A percentile compares a stretch with the other conserved stretches of the same genome.
These are phyloP conservation scores for Yasuhikotakia modesta DNA, from an alignment of 2,797 vertebrate species.

Conservation along the genomic window DNA sequence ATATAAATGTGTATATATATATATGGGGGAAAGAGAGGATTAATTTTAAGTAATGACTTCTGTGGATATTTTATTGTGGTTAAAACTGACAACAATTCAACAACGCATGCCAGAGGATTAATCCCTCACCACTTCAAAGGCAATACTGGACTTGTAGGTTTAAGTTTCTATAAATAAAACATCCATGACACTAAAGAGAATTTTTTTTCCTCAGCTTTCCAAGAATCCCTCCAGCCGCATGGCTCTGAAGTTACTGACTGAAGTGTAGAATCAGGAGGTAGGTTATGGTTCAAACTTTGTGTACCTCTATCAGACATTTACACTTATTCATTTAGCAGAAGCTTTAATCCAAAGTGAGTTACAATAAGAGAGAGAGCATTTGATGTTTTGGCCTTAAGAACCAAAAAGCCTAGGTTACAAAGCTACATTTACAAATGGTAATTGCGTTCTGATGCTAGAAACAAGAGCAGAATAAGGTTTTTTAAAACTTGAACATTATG, in stretches of 20 bases:
- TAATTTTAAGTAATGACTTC: slow-evolving; percentile 20
- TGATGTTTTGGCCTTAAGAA: too few species aligned
- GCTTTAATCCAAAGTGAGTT: too few species aligned
- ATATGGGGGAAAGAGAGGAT: neutral
- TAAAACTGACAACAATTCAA: slow-evolving; percentile 17
- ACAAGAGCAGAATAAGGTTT: too few species aligned
- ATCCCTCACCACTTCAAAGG: slow-evolving; percentile 25
- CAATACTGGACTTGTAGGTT: slow-evolving; percentile 27
- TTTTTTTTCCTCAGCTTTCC: slow-evolving; percentile 6
- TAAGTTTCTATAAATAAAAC: slow-evolving; percentile 31
- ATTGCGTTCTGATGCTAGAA: too few species aligned
- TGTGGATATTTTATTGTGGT: slow-evolving; percentile 15
- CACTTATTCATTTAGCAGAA: too few species aligned
- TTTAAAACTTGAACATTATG: too few species aligned
- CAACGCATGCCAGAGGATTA: slow-evolving; percentile 1
- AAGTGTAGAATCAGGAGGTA: slow-evolving; percentile 8
- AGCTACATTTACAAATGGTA: too few species aligned
- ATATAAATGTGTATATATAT: neutral
- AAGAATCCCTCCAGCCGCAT: slow-evolving; percentile 18
- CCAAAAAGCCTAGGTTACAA: too few species aligned
- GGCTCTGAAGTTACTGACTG: neutral
- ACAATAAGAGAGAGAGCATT: too few species aligned
- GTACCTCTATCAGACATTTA: slow-evolving; percentile 21
- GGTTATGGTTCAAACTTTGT: slow-evolving; percentile 35
- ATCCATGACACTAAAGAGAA: slow-evolving; percentile 15